Base-by-base conservation (phyloP, 2,888 invertebrate species). In the Phaedon cochleariae region DNA sequence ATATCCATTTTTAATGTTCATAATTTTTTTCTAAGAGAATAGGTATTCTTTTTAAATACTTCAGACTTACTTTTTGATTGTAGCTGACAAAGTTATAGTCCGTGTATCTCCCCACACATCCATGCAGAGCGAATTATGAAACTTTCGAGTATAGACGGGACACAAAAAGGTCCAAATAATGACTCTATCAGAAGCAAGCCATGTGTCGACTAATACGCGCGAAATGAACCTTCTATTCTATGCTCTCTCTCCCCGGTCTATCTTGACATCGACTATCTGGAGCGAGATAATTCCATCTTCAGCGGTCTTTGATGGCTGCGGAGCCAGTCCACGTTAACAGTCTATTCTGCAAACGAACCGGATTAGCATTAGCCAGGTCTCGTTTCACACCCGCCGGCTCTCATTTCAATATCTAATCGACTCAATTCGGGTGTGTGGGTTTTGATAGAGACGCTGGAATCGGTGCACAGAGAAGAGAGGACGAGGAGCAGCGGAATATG, bases 391-490 rank as follows among this genome's bases (percentile, higher is more conserved):
- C 80, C 78, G 69, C 72, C 51, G 75, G 81, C 79, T 70, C 74
- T 81, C 79, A 81, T 81, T 82, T 81, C 80, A 80, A 81, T 79
- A 76, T 76, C 79, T 81, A 80, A 80, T 78, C 77, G 70, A 76
- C 73, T 80, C 77, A 80, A 79, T 80, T 78, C 79, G 76, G 78
- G 77, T 79, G 76, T 80, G 77, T 77, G 81, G 77, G 76, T 79
- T 80, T 78, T 78, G 78, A 79, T 79, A 77, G 79, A 76, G 76
- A 73, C 73, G 73, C 72, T 69, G 34, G 34, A 34, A 12, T 34
- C 67, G 67, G 26, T 55, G 65, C 69, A 74, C 75, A 78, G 78
- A 77, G 79, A 78, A 77, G n/a, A n/a, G n/a, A n/a, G n/a, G n/a
- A n/a, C n/a, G n/a, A n/a, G n/a, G n/a, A n/a, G 78, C 77, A 76